These are phyloP conservation scores for Napeogenes inachia DNA, from an alignment of 2,888 invertebrate genomes.

Conservation along the genomic window DNA sequence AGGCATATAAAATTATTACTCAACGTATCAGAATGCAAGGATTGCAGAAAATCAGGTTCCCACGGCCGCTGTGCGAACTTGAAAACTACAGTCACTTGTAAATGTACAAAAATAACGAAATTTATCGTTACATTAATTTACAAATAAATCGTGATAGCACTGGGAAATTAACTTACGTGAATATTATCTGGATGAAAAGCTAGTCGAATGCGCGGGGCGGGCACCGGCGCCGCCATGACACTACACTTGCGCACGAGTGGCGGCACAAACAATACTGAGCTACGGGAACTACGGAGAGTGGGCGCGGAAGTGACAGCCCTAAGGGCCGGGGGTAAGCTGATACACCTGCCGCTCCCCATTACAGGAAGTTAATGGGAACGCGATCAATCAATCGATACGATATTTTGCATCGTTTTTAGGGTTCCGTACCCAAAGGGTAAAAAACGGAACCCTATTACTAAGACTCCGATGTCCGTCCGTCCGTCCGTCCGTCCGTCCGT, in stretches of 20 bases:
- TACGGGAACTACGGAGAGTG: conserved; percentile 27
- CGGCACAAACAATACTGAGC: conserved; percentile 35
- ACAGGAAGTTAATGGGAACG: conserved; percentile 24
- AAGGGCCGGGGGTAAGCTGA: conserved; percentile 42
- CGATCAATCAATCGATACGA: no score
- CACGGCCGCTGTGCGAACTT: conserved; percentile 39
- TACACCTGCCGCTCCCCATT: conserved; percentile 43
- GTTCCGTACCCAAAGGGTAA: no score
- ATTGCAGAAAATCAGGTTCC: conserved; percentile 67
- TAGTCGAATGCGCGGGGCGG: conserved; percentile 62
- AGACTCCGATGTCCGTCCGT: no score
- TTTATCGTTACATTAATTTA: background rate
- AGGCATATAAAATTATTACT: conserved; percentile 43
- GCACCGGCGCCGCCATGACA: conserved; percentile 47
- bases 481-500: no score
- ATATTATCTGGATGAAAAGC: conserved; percentile 69
- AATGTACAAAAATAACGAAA: background rate
- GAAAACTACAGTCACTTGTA: conserved; percentile 17
- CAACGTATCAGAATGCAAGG: conserved; percentile 56
- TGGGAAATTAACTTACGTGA: conserved; percentile 53
- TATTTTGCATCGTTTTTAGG: no score
- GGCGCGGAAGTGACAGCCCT: conserved; percentile 34
- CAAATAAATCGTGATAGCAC: no score
- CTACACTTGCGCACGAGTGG: conserved; percentile 47
- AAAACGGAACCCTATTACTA: no score